Evolutionary conservation across 2,888 invertebrate species (phyloP).

Genomic region (Rambutsinella grinnellia): DNA sequence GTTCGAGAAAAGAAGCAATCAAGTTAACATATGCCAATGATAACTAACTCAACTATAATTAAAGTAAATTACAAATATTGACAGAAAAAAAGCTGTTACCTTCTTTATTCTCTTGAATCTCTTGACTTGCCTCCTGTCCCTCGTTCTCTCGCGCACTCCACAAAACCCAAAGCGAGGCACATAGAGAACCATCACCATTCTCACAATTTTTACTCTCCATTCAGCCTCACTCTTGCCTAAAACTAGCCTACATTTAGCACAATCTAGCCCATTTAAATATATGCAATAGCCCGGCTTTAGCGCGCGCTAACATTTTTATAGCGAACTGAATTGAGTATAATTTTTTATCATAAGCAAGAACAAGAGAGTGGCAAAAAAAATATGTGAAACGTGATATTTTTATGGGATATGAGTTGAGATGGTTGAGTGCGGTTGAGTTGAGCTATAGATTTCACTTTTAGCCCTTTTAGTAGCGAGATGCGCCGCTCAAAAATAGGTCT

Average conservation of each 20-base stretch:
- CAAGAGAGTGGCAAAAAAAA: not conserved
- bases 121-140: slow-evolving; percentile 28
- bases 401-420: not conserved
- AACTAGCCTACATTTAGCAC: not conserved
- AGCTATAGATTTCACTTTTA: too few species aligned
- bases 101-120: slow-evolving; percentile 18
- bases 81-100: slow-evolving; percentile 41
- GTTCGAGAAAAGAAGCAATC: not conserved
- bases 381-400: not conserved
- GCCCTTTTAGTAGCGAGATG: too few species aligned
- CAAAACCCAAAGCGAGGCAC: too few species aligned
- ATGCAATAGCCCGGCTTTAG: too few species aligned
- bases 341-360: too few species aligned
- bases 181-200: slow-evolving; percentile 2
- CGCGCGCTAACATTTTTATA: too few species aligned
- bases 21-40: too few species aligned
- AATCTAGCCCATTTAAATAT: not conserved
- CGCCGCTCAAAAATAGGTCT: too few species aligned
- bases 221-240: not conserved
- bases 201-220: too few species aligned
- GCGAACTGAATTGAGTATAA: too few species aligned
- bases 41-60: not conserved
- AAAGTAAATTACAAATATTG: slow-evolving; percentile 22
- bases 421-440: too few species aligned
- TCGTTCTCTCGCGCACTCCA: slow-evolving; percentile 39